A percentile compares a stretch with the other conserved stretches of the same genome.
phyloP scores from a whole-genome alignment of 2,113 vertebrate species.

The Eolophus roseicapilla region DNA sequence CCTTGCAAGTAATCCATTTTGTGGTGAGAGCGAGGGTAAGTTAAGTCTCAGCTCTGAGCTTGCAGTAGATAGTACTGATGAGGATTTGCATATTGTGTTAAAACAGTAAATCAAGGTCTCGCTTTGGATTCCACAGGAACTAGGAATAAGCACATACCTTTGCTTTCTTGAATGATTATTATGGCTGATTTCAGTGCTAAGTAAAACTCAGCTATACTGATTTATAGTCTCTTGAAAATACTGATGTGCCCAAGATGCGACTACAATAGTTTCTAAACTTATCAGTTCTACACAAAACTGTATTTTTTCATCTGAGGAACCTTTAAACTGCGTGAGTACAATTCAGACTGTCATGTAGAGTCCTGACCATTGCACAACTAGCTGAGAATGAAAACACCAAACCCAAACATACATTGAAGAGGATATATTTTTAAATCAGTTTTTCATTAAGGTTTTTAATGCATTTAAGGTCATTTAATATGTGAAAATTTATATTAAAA shows the following conservation, averaged over 20 bases:
- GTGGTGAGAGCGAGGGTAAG: background rate
- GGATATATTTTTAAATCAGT: slow-evolving; percentile 69
- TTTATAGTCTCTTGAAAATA: background rate
- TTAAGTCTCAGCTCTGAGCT: background rate
- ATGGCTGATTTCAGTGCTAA: background rate
- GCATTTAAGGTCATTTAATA: slow-evolving; percentile 55
- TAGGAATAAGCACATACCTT: background rate
- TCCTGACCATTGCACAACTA: background rate
- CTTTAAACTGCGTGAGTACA: background rate
- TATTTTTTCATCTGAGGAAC: background rate
- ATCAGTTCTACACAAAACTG: background rate
- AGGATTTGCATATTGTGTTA: rapidly evolving
- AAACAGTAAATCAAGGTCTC: background rate
- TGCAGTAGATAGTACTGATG: background rate
- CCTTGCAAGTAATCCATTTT: background rate
- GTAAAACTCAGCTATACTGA: background rate
- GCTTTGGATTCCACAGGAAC: background rate
- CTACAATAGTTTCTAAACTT: background rate
- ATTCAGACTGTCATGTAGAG: background rate
- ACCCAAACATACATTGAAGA: slow-evolving; percentile 43
- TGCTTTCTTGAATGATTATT: background rate
- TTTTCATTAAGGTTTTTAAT: slow-evolving; percentile 76
- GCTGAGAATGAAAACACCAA: slow-evolving; percentile 2
- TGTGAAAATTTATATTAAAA: slow-evolving; percentile 79
- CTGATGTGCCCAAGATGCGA: background rate